phyloP scores from a whole-genome alignment of 2,113 vertebrate species.

The Stegastes partitus region DNA sequence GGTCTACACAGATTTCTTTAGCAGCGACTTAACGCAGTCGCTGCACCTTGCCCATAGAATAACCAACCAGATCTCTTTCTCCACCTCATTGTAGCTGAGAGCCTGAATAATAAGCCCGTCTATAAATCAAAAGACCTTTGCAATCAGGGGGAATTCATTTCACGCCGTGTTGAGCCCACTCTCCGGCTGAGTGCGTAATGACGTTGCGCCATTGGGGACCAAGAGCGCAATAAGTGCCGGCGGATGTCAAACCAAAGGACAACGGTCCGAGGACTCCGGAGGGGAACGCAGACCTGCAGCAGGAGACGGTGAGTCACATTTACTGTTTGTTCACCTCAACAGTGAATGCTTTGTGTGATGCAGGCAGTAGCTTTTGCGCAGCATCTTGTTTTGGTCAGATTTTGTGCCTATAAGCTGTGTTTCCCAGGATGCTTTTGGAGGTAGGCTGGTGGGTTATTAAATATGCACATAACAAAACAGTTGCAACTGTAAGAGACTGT shows the following conservation, averaged over 20 bases:
- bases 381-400: too few species aligned
- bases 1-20: too few species aligned
- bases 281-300: not conserved
- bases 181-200: slow-evolving; percentile 4
- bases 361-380: too few species aligned
- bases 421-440: too few species aligned
- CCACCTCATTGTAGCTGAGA: not conserved
- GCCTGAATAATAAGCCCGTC: not conserved
- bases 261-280: not conserved
- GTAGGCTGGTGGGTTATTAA: too few species aligned
- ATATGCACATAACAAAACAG: too few species aligned
- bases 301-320: slow-evolving; percentile 9
- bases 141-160: not conserved
- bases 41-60: too few species aligned
- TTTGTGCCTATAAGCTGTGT: too few species aligned
- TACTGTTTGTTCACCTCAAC: too few species aligned
- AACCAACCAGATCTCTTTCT: not conserved
- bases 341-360: too few species aligned
- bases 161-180: not conserved
- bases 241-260: slow-evolving; percentile 5
- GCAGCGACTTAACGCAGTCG: too few species aligned
- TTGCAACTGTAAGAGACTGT: too few species aligned
- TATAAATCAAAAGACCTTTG: not conserved
- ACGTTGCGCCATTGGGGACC: slow-evolving; percentile 1
- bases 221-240: slow-evolving; percentile 2